Percentiles rank a stretch among this genome's conserved stretches.
phyloP scores from a whole-genome alignment of 1,140 invertebrate genomes.

The Drosophila azteca region DNA sequence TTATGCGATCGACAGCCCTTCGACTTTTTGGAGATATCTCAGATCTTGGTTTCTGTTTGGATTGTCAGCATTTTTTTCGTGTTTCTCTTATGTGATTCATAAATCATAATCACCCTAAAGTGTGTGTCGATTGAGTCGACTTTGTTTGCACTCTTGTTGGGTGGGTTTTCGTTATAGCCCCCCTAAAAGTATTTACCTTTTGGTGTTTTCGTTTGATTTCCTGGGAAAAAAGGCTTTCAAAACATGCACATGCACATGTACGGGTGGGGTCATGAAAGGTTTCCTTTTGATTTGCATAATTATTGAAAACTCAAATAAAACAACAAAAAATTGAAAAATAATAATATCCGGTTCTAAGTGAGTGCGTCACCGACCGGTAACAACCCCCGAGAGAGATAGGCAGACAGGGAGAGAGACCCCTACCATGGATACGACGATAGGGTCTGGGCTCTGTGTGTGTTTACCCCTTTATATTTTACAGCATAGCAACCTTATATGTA shows the following conservation, averaged over 20 bases:
- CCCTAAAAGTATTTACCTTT: neutral
- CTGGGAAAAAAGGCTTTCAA: conserved; percentile 19
- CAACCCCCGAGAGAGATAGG: conserved; percentile 15
- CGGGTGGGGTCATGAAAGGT: no score
- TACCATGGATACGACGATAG: neutral
- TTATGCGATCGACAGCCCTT: conserved; percentile 29
- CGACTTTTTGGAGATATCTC: conserved; percentile 36
- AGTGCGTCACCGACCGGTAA: conserved; percentile 31
- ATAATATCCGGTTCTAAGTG: conserved; percentile 47
- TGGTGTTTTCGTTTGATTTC: neutral
- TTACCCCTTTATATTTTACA: conserved; percentile 46
- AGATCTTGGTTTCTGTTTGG: conserved; percentile 18
- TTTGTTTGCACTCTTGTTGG: conserved; percentile 38
- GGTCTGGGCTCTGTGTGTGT: conserved; percentile 26
- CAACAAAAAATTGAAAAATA: neutral
- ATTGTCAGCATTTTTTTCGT: conserved; percentile 11
- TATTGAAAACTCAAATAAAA: conserved; percentile 33
- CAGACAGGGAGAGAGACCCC: conserved; percentile 21
- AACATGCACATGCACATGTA: conserved; percentile 15
- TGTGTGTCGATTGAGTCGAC: neutral
- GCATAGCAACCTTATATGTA: conserved; percentile 22
- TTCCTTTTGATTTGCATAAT: conserved; percentile 53
- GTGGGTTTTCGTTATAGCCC: neutral
- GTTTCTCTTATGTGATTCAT: conserved; percentile 44
- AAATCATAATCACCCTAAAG: conserved; percentile 49